Evolutionary conservation across 2,113 vertebrate genomes (phyloP), one percentile per base, ranked within the genome.

Genomic region (Acanthochromis polyacanthus): DNA sequence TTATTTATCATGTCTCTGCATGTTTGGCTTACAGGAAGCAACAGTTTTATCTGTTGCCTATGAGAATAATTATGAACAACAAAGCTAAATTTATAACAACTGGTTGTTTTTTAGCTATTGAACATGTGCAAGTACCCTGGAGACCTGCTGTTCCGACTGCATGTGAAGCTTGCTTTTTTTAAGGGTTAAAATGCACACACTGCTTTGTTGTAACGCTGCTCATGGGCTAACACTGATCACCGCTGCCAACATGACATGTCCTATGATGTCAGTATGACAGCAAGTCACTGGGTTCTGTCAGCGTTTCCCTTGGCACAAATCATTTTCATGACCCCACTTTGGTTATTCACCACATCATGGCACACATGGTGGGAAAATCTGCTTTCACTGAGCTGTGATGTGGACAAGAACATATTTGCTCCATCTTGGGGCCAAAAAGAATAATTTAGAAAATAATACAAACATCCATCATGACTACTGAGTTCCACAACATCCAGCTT

Each of bases 241-340:
- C 7, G 36, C 3, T 73, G 86, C 70, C 87, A 76, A 63, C 68
- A 65, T 84, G 59, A 89, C 89, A 89, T 40, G 64, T 80, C 76
- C 80, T 19, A 84, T 94, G 94, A 94, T 89, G 92, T 94, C 92
- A 90, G 68, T 23, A 7, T 82, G 80, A 86, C 80, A 61, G 32
- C 7, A 36, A 69, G 82, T 77, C 59, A 36, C 85, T 90, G 84
- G 73, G 30, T 71, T 81, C 75, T 87, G 87, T 93, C 91, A 93
- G 81, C 80, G 58, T 94, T 92, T 93, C 91, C 89, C 83, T 86
- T 83, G 85, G 86, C 82, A 79, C 73, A 62, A 82, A 78, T 86
- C 68, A 71, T 78, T 57, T 70, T 75, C 84, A 84, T 78, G 63
- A 81, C 77, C 82, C 85, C 73, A 57, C 68, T 25, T 40, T 10